These are phyloP conservation scores for Dreissena rostriformis DNA, from an alignment of 1,140 invertebrate species.

Conservation along the genomic window DNA sequence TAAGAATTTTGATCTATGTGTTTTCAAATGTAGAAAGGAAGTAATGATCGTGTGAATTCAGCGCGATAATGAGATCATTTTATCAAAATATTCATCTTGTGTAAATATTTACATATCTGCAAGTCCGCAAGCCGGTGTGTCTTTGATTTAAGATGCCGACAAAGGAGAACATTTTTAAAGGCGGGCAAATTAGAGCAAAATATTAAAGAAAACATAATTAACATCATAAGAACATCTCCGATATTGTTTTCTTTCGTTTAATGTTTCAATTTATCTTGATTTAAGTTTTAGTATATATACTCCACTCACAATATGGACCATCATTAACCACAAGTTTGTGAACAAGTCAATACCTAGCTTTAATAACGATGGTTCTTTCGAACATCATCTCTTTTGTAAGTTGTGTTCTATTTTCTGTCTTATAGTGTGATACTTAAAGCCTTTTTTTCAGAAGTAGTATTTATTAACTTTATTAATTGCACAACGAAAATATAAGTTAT, in stretches of 20 bases:
- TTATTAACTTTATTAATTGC: neutral
- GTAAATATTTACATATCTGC: neutral
- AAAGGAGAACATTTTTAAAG: conserved; percentile 22
- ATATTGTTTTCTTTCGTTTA: conserved; percentile 24
- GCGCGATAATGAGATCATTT: conserved; percentile 35
- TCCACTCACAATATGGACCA: no score
- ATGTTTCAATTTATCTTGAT: neutral
- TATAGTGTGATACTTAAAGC: neutral
- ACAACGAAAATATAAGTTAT: neutral
- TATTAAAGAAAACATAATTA: conserved; percentile 23
- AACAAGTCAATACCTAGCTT: neutral
- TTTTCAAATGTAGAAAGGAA: conserved; percentile 31
- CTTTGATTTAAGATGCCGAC: conserved; percentile 28
- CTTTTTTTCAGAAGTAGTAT: neutral
- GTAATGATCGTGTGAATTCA: conserved; percentile 28
- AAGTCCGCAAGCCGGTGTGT: neutral
- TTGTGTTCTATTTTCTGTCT: neutral
- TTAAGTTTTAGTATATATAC: no score
- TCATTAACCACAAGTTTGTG: no score
- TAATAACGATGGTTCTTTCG: neutral
- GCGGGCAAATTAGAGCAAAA: conserved; percentile 28
- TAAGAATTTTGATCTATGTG: neutral
- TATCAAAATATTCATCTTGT: conserved; percentile 32
- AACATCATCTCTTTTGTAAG: conserved; percentile 5
- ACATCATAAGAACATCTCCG: neutral